Evolutionary conservation across 2,888 invertebrate genomes (phyloP).

Genomic region (Lithophane socia): DNA sequence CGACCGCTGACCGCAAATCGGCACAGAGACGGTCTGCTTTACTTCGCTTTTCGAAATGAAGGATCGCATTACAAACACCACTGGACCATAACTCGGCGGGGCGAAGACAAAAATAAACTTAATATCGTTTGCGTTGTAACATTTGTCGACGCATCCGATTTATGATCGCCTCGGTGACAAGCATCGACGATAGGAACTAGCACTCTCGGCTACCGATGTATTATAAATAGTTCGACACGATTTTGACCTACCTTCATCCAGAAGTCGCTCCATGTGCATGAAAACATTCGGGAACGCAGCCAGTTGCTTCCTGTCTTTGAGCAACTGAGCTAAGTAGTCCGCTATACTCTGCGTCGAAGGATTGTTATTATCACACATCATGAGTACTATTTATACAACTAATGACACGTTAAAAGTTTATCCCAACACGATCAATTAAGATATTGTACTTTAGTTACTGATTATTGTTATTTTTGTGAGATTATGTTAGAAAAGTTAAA

Average conservation of each 20-base stretch:
- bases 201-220: conserved; percentile 72
- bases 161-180: conserved; percentile 86
- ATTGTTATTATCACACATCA: conserved; percentile 90
- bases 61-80: conserved; percentile 89
- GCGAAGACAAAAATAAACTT: conserved; percentile 90
- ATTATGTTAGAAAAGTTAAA: conserved; percentile 90
- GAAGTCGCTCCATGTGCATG: conserved; percentile 99
- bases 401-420: conserved; percentile 86
- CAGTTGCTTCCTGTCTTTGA: conserved; percentile 99
- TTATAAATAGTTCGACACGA: conserved; percentile 78
- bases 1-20: conserved; percentile 87
- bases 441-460: conserved; percentile 88
- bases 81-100: conserved; percentile 90
- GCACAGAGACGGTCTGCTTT: conserved; percentile 84
- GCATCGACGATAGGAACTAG: conserved; percentile 77
- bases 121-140: conserved; percentile 89
- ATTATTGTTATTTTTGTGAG: conserved; percentile 89
- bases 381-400: conserved; percentile 85
- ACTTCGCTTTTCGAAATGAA: conserved; percentile 86
- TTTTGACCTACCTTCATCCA: conserved; percentile 98
- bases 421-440: conserved; percentile 84
- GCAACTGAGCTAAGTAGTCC: conserved; percentile 99
- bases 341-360: conserved; percentile 98
- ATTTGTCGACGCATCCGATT: conserved; percentile 89
- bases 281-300: conserved; percentile 99